phyloP scores from a whole-genome alignment of 2,113 vertebrate genomes.

The Pteronura brasiliensis region DNA sequence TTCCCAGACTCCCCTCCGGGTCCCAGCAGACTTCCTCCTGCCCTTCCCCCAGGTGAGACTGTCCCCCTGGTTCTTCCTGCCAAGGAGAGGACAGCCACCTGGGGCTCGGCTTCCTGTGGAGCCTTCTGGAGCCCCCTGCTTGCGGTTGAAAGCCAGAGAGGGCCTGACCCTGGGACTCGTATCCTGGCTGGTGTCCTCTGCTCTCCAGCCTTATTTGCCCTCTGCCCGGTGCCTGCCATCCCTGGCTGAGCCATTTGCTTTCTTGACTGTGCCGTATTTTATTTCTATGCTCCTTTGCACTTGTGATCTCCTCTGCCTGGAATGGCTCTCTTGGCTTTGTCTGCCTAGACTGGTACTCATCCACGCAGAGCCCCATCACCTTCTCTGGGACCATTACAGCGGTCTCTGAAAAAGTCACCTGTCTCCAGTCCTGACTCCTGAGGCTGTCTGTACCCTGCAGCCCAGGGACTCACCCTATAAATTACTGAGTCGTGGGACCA shows the following conservation, averaged over 20 bases:
- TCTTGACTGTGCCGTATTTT: neutral
- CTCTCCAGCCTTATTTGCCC: no score
- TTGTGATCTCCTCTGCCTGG: neutral
- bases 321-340: neutral
- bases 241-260: neutral
- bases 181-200: neutral
- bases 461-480: neutral
- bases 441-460: neutral
- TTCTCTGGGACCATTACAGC: neutral
- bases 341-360: neutral
- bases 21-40: neutral
- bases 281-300: neutral
- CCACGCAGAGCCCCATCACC: neutral
- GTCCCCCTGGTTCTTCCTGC: neutral
- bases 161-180: neutral
- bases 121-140: neutral
- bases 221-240: neutral
- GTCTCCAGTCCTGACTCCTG: neutral
- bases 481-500: neutral
- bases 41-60: neutral
- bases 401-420: neutral
- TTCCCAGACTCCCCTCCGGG: neutral
- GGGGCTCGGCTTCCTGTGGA: neutral
- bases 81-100: neutral
- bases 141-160: neutral